A percentile compares a stretch with the other conserved stretches of the same genome.
Evolutionary conservation across 2,888 invertebrate genomes (phyloP).

Genomic region (Synanthedon vespiformis): DNA sequence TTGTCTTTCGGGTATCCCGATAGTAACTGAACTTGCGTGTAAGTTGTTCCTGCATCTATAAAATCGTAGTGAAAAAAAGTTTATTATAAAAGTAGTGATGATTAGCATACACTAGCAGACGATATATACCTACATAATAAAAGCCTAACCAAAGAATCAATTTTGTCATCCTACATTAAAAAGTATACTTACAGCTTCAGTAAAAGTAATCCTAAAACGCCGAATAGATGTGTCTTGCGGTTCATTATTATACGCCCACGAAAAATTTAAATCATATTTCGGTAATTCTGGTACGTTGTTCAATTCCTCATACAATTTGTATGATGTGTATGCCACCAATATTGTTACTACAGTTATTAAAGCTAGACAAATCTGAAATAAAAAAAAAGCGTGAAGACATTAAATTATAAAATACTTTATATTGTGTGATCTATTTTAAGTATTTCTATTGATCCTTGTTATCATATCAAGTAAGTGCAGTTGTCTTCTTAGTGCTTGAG

Average conservation of each 20-base stretch:
- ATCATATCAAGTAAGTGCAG: no score
- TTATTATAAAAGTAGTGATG: no score
- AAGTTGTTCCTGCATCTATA: conserved; percentile 68
- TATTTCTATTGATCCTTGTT: no score
- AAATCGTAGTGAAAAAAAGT: not conserved
- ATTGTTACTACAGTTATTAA: conserved; percentile 13
- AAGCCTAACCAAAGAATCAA: no score
- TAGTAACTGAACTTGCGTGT: conserved; percentile 61
- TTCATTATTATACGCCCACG: conserved; percentile 40
- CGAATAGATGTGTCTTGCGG: conserved; percentile 61
- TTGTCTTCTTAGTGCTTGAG: no score
- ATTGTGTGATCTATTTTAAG: no score
- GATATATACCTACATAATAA: no score
- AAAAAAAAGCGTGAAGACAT: not conserved
- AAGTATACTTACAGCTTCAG: conserved; percentile 65
- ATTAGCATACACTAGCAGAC: no score
- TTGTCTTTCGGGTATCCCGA: conserved; percentile 32
- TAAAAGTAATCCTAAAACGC: conserved; percentile 71
- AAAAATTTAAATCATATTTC: conserved; percentile 29
- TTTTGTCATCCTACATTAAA: no score
- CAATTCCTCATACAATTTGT: conserved; percentile 9
- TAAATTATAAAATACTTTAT: no score
- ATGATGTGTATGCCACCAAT: conserved; percentile 13
- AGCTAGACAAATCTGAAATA: conserved; percentile 19
- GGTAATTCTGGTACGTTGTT: conserved; percentile 35